Evolutionary conservation across 2,113 vertebrate species (phyloP).

Genomic region (Salvelinus sp.): DNA sequence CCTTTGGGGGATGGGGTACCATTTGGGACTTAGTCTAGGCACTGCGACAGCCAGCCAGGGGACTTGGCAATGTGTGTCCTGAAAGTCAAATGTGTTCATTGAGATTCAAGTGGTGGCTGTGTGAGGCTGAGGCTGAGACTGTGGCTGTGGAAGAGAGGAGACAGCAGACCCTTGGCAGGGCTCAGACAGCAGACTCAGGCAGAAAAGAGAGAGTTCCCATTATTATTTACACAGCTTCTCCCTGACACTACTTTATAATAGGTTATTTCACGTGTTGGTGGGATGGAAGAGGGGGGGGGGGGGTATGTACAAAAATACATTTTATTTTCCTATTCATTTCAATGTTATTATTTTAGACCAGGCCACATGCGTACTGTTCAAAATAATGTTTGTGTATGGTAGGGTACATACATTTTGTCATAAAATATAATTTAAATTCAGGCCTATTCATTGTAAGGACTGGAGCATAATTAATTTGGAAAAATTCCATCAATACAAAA

Average conservation of each 20-base stretch:
- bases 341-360: too few relatives aligned
- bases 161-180: constrained; percentile 58
- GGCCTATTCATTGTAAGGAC: background rate
- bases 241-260: background rate
- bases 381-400: background rate
- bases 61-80: constrained; percentile 74
- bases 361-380: background rate
- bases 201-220: constrained; percentile 6
- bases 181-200: constrained; percentile 31
- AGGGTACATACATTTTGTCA: background rate
- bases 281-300: too few relatives aligned
- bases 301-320: background rate
- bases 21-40: constrained; percentile 25
- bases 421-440: background rate
- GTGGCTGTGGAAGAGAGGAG: constrained; percentile 51
- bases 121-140: constrained; percentile 9
- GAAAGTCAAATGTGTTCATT: constrained; percentile 82
- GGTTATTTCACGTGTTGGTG: background rate
- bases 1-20: too few relatives aligned
- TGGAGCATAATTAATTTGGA: background rate
- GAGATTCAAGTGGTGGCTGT: constrained; percentile 77
- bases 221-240: background rate
- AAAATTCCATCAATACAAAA: background rate
- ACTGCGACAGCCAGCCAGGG: constrained; percentile 46
- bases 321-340: background rate